Base-by-base conservation (phyloP, 2,113 vertebrate genomes). In the Recurvirostra avosetta region DNA sequence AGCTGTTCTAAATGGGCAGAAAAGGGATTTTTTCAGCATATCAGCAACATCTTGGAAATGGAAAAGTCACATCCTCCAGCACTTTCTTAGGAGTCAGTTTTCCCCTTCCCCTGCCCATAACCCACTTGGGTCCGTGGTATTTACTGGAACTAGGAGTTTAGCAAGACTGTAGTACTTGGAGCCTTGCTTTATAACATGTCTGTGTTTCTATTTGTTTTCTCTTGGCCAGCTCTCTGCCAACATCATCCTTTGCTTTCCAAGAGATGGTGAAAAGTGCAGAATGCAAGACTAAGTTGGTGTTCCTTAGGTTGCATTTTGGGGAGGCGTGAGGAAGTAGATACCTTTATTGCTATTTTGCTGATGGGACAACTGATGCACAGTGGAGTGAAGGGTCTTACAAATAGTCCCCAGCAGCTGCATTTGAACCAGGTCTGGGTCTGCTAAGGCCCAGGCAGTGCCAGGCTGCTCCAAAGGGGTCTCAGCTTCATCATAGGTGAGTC, bases 31-130 rank as follows among this genome's bases (percentile, higher is more conserved):
- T 94, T 94, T 81, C 70, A 91, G 73, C 41, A 5, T 61, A 85
- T 82, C 89, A 91, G 93, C 89, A 95, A 72, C 38, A 47, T 81
- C 73, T 75, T 78, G 73, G 77, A 89, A 88, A 79, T 94, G 62
- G 67, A 90, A 97, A 86, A 73, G 77, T 55, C 65, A 61, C 61
- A 71, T 78, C 61, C 61, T 95, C 47, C 80, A 87, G 40, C 83
- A 75, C 34, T 68, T 95, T 80, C 56, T 59, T 40, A 53, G 56
- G 14, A 61, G 29, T 55, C 38, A 59, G 32, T 94, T 92, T 89
- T 68, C 68, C 5, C 40, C 36, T 67, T 88, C 32, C 26, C 40
- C 66, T 50, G n/a, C 49, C 30, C 49, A 15, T 68, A 78, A 86
- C 30, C 52, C 8, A 2, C 52, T 85, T 3, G 12, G 27, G 52